phyloP scores from a whole-genome alignment of 2,113 vertebrate species.

The Nothocercus nigrocapillus region DNA sequence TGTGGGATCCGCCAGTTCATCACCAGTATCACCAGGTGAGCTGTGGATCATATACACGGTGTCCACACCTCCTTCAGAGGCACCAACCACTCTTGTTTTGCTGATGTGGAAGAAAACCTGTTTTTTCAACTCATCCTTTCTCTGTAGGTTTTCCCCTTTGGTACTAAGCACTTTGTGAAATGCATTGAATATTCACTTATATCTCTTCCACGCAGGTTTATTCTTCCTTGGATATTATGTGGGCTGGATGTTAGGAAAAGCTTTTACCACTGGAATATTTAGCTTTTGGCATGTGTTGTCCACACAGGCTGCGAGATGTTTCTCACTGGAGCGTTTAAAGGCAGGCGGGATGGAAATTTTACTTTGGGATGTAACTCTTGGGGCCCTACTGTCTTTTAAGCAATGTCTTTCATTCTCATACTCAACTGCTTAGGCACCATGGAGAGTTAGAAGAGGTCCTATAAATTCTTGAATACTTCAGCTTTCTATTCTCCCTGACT shows the following conservation, averaged over 20 bases:
- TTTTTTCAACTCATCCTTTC: neutral
- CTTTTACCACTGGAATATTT: neutral
- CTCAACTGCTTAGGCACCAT: neutral
- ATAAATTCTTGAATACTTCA: neutral
- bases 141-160: neutral
- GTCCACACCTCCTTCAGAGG: neutral
- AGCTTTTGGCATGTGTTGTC: neutral
- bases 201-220: neutral
- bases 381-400: neutral
- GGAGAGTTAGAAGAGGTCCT: neutral
- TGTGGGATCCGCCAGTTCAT: neutral
- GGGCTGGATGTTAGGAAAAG: neutral
- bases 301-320: neutral
- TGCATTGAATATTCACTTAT: neutral
- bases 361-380: neutral
- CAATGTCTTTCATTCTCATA: neutral
- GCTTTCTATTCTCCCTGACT: neutral
- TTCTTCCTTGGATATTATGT: neutral
- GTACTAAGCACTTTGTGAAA: neutral
- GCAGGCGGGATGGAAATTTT: neutral
- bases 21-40: neutral
- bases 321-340: neutral
- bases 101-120: neutral
- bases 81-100: neutral
- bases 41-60: fast-evolving